Evolutionary conservation across 2,888 invertebrate species (phyloP), one percentile per base, ranked within the genome.

Genomic region (Acrobasis repandana): DNA sequence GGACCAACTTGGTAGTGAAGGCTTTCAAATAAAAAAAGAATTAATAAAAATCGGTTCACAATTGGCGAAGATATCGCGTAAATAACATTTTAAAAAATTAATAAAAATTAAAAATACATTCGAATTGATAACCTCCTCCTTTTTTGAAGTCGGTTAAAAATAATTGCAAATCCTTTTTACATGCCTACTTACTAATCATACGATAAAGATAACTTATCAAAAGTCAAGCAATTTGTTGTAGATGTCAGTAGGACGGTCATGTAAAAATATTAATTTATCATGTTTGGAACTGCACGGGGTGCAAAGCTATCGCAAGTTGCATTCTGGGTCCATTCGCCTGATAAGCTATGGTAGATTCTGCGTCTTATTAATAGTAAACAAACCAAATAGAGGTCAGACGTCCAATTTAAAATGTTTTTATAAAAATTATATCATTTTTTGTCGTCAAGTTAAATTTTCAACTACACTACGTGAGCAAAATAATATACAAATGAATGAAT

Each of bases 261-360:
- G 64, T 61, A 71, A 63, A 61, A 58, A 62, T 56, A 64, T 67
- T 65, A 69, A 68, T 71, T 70, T 71, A 56, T 60, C 60, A 38
- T 51, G 28, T 51, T 52, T 64, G 67, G 58, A 71, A 67, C 67
- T 70, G 67, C 71, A 70, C 82, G 85, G 82, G 85, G 86, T 87
- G 82, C 74, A 76, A 81, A 82, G 86, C 75, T 87, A 88, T 86
- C 83, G 67, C 65, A 65, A 74, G 80, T 75, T 82, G 85, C 86
- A 86, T 77, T 83, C 75, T 74, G 50, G n/a, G 43, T 59, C 33
- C 52, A 59, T 43, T 59, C 47, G 43, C 28, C 18, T 54, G 60
- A 51, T 52, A 58, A 58, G 48, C 57, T 49, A 48, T 48, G 34
- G 33, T 33, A 58, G 57, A 48, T 58, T 18, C 49, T 58, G 34